Evolutionary conservation across 2,797 vertebrate genomes (phyloP).

Genomic region (Melanotaenia trifasciata): DNA sequence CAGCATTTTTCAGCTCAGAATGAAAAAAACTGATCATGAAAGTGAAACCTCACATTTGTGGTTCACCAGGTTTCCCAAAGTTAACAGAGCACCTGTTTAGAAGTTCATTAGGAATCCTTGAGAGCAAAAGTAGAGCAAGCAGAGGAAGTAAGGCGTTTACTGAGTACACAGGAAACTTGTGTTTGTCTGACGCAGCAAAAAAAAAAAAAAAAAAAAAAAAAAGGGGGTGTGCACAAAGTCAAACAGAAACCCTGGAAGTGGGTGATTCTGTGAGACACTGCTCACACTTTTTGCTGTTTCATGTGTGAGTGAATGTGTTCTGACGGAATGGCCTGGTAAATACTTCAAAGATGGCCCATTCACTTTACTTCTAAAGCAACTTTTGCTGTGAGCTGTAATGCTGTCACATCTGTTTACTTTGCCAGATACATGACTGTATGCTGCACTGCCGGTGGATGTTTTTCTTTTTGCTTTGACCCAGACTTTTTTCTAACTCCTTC

Average conservation of each 20-base stretch:
- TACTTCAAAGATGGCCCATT: slow-evolving; percentile 38
- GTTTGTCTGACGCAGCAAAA: slow-evolving; percentile 45
- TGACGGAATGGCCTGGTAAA: slow-evolving; percentile 37
- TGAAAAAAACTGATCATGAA: slow-evolving; percentile 1
- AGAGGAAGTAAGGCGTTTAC: slow-evolving; percentile 25
- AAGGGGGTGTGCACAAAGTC: slow-evolving; percentile 8
- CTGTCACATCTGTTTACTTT: slow-evolving; percentile 57
- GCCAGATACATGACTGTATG: slow-evolving; percentile 61
- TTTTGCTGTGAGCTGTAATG: slow-evolving; percentile 42
- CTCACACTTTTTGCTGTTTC: slow-evolving; percentile 26
- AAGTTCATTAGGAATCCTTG: slow-evolving; percentile 29
- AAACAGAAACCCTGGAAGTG: slow-evolving; percentile 46
- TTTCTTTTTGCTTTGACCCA: slow-evolving; percentile 24
- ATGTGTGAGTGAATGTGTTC: slow-evolving; percentile 17
- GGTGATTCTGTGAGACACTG: slow-evolving; percentile 28
- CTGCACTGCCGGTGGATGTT: slow-evolving; percentile 30
- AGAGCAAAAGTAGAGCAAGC: slow-evolving; percentile 9
- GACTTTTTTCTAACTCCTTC: slow-evolving; percentile 46
- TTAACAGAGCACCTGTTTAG: slow-evolving; percentile 17
- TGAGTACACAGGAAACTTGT: slow-evolving; percentile 50
- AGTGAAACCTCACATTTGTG: neutral
- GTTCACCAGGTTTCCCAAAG: neutral
- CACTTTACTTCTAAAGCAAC: slow-evolving; percentile 51
- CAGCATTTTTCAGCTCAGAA: neutral
- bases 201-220: slow-evolving; percentile 2